phyloP scores from a whole-genome alignment of 1,140 invertebrate species.

The Drosophila santomea region DNA sequence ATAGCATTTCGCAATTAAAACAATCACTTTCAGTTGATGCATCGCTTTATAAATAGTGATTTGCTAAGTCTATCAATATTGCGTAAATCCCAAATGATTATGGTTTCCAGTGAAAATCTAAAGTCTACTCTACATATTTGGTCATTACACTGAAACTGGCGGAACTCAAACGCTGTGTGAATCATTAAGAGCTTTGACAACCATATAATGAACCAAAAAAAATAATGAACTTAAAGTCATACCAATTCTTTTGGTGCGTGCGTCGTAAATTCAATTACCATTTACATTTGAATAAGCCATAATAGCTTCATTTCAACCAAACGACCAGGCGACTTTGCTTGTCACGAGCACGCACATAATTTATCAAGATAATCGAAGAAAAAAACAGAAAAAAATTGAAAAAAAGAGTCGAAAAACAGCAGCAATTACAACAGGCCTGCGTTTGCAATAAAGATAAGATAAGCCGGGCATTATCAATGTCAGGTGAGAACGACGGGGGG shows the following conservation, averaged over 20 bases:
- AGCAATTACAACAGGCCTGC: conserved; percentile 44
- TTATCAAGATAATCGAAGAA: conserved; percentile 75
- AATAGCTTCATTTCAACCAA: conserved; percentile 44
- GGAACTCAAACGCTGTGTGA: neutral
- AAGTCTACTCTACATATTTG: conserved; percentile 26
- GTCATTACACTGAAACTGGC: conserved; percentile 9
- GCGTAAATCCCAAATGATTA: conserved; percentile 12
- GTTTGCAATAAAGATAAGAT: conserved; percentile 75
- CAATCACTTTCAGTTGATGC: conserved; percentile 47
- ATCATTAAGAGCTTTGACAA: neutral
- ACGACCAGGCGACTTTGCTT: conserved; percentile 33
- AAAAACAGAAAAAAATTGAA: neutral
- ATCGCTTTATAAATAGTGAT: conserved; percentile 52
- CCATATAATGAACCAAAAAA: conserved; percentile 10
- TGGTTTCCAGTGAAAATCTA: conserved; percentile 4
- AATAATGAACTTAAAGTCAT: conserved; percentile 22
- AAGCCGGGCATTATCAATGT: conserved; percentile 71
- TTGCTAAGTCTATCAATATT: conserved; percentile 5
- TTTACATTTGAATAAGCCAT: conserved; percentile 55
- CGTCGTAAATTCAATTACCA: conserved; percentile 52
- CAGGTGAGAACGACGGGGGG: neutral
- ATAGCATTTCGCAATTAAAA: conserved; percentile 29
- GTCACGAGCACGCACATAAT: conserved; percentile 73
- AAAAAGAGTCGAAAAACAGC: conserved; percentile 36
- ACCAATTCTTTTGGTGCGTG: conserved; percentile 54